These are phyloP conservation scores for Spongilla lacustris DNA, from an alignment of 37 sponge, comb jelly and placozoan genomes.

Conservation along the genomic window DNA sequence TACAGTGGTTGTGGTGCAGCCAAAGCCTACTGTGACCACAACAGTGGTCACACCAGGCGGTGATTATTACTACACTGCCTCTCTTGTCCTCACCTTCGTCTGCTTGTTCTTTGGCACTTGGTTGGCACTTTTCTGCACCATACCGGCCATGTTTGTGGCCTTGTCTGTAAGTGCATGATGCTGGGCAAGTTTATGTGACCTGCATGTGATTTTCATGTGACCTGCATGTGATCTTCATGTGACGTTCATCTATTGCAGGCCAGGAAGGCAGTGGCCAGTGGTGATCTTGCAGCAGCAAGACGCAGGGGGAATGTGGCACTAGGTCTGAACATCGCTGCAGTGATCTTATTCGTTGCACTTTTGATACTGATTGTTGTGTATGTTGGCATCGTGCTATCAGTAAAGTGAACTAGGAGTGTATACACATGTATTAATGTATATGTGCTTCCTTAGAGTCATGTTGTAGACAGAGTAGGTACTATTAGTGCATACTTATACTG, in stretches of 20 bases:
- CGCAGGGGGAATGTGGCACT: background rate
- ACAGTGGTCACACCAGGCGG: background rate
- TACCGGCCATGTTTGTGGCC: conserved; percentile 2
- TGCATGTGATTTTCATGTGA: background rate
- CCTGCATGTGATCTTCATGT: background rate
- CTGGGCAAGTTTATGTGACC: too few relatives aligned
- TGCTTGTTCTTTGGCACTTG: background rate
- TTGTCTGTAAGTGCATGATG: background rate
- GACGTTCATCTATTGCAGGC: background rate
- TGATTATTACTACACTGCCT: background rate
- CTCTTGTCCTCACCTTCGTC: background rate
- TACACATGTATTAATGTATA: too few relatives aligned
- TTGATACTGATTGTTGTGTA: background rate
- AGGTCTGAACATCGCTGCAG: conserved; percentile 6
- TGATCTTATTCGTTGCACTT: background rate
- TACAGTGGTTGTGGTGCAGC: background rate
- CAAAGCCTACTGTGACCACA: background rate
- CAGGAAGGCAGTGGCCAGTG: background rate
- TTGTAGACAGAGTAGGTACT: too few relatives aligned
- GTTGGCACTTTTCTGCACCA: background rate
- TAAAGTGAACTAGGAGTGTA: too few relatives aligned
- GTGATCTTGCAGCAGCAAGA: background rate
- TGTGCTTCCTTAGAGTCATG: too few relatives aligned
- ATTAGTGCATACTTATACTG: too few relatives aligned
- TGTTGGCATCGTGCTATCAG: too few relatives aligned